Evolutionary conservation across 1,140 invertebrate species (phyloP).

Genomic region (Harlomillsia oculata): DNA sequence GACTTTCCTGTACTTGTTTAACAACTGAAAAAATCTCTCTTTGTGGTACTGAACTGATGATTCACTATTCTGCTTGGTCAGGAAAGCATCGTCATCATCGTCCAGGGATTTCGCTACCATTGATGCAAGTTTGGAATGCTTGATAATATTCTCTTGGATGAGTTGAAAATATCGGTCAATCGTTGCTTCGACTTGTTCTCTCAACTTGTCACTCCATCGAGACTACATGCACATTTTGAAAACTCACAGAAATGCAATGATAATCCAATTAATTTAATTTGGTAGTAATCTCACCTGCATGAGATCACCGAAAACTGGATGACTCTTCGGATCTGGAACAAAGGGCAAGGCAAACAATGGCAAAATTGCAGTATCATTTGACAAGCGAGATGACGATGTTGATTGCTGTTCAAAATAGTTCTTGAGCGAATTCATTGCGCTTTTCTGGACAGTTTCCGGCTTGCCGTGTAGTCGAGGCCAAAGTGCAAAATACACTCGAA

Average conservation of each 20-base stretch:
- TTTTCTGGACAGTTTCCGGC: slow-evolving; percentile 10
- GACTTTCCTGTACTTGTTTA: slow-evolving; percentile 24
- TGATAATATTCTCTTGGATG: slow-evolving; percentile 26
- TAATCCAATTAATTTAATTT: neutral
- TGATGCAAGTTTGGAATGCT: slow-evolving; percentile 23
- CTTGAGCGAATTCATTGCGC: slow-evolving; percentile 23
- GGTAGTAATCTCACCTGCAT: slow-evolving; percentile 16
- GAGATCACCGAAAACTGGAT: slow-evolving; percentile 30
- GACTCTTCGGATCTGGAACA: slow-evolving; percentile 20
- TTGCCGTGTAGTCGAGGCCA: slow-evolving; percentile 21
- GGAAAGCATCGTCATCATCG: neutral
- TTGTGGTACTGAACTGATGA: slow-evolving; percentile 9
- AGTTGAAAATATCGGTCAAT: slow-evolving; percentile 28
- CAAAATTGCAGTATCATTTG: slow-evolving; percentile 23
- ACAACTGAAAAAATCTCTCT: slow-evolving; percentile 28
- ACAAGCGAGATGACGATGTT: slow-evolving; percentile 6
- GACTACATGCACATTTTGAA: slow-evolving; percentile 4
- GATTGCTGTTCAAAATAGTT: slow-evolving; percentile 30
- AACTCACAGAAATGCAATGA: neutral
- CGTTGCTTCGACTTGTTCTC: slow-evolving; percentile 29
- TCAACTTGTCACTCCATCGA: slow-evolving; percentile 13
- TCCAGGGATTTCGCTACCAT: slow-evolving; percentile 12
- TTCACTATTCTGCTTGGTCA: too few species aligned
- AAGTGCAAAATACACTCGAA: slow-evolving; percentile 32
- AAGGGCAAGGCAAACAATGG: slow-evolving; percentile 32